Evolutionary conservation across 2,797 vertebrate genomes (phyloP).

Genomic region (Schizopygopsis malacanthus): DNA sequence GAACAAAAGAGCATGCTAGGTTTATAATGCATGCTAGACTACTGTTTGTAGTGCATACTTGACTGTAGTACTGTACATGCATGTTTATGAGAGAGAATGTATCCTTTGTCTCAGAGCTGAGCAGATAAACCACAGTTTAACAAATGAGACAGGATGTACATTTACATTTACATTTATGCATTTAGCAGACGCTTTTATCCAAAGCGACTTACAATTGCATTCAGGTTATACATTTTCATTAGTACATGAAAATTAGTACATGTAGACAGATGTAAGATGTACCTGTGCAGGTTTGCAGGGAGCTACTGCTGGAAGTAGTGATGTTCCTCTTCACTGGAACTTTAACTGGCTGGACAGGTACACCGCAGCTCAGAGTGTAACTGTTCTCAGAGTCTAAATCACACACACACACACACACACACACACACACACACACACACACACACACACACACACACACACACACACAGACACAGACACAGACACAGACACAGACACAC

Average conservation of each 20-base stretch:
- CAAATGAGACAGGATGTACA: background rate
- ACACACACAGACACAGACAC: no score
- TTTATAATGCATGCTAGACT: background rate
- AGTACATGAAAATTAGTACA: no score
- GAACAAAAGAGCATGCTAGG: background rate
- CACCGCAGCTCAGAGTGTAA: conserved; percentile 90
- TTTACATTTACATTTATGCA: no score
- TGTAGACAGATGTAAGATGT: conserved; percentile 31
- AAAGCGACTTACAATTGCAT: no score
- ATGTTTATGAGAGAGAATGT: background rate
- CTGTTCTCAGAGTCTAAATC: conserved; percentile 90
- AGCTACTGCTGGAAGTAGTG: conserved; percentile 61
- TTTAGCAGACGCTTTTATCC: no score
- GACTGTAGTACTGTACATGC: background rate
- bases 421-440: conserved; percentile 51
- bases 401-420: conserved; percentile 49
- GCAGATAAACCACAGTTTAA: background rate
- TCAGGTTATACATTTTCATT: no score
- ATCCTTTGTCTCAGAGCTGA: background rate
- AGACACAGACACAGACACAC: no score
- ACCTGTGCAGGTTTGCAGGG: conserved; percentile 83
- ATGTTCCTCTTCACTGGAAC: conserved; percentile 77
- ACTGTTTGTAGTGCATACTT: background rate
- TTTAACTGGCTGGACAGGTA: conserved; percentile 83
- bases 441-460: conserved; percentile 44